Evolutionary conservation across 53 echinoderm and acorn worm species (phyloP), one percentile per base, ranked within the genome.

Genomic region (Apostichopus leukothele): DNA sequence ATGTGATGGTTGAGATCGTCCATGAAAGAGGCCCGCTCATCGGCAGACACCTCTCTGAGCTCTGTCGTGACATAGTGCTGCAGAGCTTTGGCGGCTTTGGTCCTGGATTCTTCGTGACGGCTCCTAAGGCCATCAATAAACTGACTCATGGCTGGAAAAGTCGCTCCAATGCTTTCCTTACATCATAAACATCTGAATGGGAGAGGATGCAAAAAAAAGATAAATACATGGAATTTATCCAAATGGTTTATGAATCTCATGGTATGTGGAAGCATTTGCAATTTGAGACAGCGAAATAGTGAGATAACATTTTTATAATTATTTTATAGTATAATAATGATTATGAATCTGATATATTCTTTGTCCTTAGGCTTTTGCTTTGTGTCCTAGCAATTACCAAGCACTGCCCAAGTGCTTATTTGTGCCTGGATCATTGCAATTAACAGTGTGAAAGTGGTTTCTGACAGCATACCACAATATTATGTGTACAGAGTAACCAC

Each of bases 31-130:
- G 93, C 95, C 76, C 95, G 83, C 91, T 96, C 97, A 75, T 96
- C 97, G 80, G 93, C 95, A 7, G 97, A 96, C 12, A 96, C 95
- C 87, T 96, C 97, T 71, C 97, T 88, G 79, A 96, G 92, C 88
- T 96, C 97, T 18, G 97, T 96, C 78, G 93, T 96, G 67, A 96
- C 97, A 90, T 96, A 96, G 88, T 96, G 97, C 91, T 96, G 97
- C 51, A 96, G 95, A 59, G 92, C 90, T 79, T 94, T 93, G 20
- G 97, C 97, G 50, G 95, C 90, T 85, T 90, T 95, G 23, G 93
- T 95, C 79, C 97, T 90, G 14, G 91, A 91, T 61, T 96, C 97
- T 81, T 96, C 97, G 53, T 93, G 96, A 63, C 97, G 95, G 74
- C 97, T 96, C 60, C 95, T 92, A 67, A 96, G 89, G 60, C 97